A percentile compares a stretch with the other conserved stretches of the same genome.
Conservation (phyloP, 2,888 invertebrate species). For the Lasioglossum vierecki region DNA sequence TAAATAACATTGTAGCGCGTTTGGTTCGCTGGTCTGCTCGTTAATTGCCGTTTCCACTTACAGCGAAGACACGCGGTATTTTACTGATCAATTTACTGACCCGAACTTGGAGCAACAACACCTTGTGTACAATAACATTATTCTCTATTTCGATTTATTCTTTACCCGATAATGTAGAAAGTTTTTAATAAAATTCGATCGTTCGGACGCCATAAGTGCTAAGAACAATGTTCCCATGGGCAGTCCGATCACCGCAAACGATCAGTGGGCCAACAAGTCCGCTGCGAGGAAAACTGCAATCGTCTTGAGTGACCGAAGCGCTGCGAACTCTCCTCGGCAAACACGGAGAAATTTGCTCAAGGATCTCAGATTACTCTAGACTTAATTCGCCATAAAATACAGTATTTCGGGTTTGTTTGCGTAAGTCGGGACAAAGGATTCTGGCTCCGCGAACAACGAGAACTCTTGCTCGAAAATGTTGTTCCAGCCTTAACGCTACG, state of each 20-base stretch:
- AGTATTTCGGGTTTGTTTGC: conserved; percentile 43
- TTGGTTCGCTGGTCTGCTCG: not conserved
- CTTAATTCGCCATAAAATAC: not conserved
- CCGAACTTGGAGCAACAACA: not conserved
- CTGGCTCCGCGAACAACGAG: not conserved
- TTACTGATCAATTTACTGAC: not conserved
- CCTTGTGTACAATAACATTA: not conserved
- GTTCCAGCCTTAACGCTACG: not conserved
- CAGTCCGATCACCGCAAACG: not conserved
- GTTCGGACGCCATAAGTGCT: not conserved
- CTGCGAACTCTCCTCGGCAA: not conserved
- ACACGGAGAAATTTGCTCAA: not conserved
- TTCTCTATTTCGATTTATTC: not conserved
- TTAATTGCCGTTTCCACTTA: not conserved
- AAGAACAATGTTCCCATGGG: not conserved
- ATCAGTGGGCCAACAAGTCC: not conserved
- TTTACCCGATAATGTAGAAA: too few relatives aligned
- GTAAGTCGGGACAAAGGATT: conserved; percentile 23
- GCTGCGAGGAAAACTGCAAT: conserved; percentile 2
- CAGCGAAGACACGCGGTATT: not conserved
- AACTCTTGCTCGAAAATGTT: conserved; percentile 9
- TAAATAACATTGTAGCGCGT: not conserved
- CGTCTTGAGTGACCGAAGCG: not conserved
- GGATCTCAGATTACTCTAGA: conserved; percentile 2
- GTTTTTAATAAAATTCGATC: not conserved